Evolutionary conservation across 2,113 vertebrate genomes (phyloP), one percentile per base, ranked within the genome.

Genomic region (Tichodroma muraria): DNA sequence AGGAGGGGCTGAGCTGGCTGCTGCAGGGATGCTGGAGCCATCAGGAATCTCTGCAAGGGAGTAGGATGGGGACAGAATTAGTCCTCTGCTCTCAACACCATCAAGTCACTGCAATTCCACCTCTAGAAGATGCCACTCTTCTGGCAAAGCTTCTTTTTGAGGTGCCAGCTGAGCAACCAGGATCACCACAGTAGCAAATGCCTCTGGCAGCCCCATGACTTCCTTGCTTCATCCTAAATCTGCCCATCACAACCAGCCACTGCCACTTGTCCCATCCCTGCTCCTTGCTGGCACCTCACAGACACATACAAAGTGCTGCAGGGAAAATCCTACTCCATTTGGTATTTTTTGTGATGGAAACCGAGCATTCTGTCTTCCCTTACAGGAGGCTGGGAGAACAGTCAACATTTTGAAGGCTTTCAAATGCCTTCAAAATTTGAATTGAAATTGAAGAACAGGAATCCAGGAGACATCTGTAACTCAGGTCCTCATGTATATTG

Each of bases 401-500:
- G 6, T 40, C 52, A 63, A 13, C 2, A 15, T 19, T 35, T 79
- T 79, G 53, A 65, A 80, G 60, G 50, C 31, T n/a, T n/a, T n/a
- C n/a, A n/a, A n/a, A n/a, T n/a, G n/a, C n/a, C n/a, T n/a, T n/a
- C n/a, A n/a, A n/a, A n/a, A n/a, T n/a, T n/a, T n/a, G n/a, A n/a
- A n/a, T n/a, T n/a, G n/a, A n/a, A n/a, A 80, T 8, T 9, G 27
- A 86, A 63, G 31, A 86, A 24, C 21, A 38, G 24, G 22, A 73
- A 65, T 37, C 30, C 77, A 86, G 45, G 27, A 31, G 22, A 53
- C 3, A 4, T 7, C 54, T 30, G 4, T 53, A 56, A 61, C 37
- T 57, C 54, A 11, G 21, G 60, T 5, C 30, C 35, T 40, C 0
- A 0, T 16, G 14, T 28, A 11, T 14, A 37, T 0, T 2, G 5